Evolutionary conservation across 2,797 vertebrate genomes (phyloP).

Genomic region (Megalops cyprinoides): DNA sequence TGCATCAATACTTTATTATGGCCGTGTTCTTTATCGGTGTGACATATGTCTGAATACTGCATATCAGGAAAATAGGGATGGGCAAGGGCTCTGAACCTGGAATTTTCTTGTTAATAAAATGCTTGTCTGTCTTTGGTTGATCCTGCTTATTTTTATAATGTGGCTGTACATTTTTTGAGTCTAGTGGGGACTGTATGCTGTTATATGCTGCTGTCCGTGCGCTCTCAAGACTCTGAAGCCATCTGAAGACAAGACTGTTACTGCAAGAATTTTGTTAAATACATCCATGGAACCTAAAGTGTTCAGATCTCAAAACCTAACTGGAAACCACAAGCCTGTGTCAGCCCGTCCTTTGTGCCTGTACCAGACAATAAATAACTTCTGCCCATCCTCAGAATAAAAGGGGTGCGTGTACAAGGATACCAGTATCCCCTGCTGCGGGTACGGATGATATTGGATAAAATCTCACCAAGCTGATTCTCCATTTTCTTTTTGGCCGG

Average conservation of each 20-base stretch:
- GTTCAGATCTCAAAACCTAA: too few relatives aligned
- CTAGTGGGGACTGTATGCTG: too few relatives aligned
- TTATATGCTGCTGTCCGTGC: background rate
- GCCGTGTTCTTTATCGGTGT: too few relatives aligned
- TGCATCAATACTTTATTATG: too few relatives aligned
- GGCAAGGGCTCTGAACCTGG: too few relatives aligned
- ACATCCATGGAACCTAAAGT: background rate
- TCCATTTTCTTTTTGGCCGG: slow-evolving; percentile 23
- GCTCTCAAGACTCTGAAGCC: background rate
- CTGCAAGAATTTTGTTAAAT: background rate
- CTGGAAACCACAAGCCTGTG: background rate
- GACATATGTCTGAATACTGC: too few relatives aligned
- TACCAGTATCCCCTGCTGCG: background rate
- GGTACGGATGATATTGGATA: background rate
- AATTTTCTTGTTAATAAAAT: background rate
- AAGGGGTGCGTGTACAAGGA: too few relatives aligned
- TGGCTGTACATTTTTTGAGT: background rate
- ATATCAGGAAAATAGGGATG: too few relatives aligned
- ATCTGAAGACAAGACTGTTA: background rate
- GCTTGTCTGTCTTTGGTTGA: background rate
- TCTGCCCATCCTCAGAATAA: too few relatives aligned
- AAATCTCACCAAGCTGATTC: background rate
- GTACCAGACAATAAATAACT: too few relatives aligned
- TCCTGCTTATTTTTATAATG: background rate
- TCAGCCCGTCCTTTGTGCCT: background rate